Conservation (phyloP, 2,797 vertebrate genomes). For the Tangara arthus region DNA sequence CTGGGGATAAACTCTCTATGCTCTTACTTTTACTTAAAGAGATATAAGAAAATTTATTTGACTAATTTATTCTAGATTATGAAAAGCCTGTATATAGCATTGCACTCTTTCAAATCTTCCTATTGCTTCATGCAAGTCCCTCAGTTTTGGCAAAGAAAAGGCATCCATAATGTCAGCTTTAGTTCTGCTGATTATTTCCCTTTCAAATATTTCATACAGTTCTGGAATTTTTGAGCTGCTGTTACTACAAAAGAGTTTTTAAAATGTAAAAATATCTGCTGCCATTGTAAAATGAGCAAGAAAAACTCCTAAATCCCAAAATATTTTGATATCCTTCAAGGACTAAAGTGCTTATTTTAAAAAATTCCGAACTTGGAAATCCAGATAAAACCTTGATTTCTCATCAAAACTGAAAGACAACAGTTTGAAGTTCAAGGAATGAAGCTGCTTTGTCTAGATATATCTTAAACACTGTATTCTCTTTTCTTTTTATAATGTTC, state of each 20-base stretch:
- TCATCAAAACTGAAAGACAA: not conserved
- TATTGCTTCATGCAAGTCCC: rapidly evolving
- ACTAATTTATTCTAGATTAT: not conserved
- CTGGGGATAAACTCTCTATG: not conserved
- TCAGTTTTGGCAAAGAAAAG: not conserved
- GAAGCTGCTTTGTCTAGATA: not conserved
- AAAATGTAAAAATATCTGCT: not conserved
- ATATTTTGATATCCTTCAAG: not conserved
- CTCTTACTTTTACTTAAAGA: not conserved
- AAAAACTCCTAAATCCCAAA: not conserved
- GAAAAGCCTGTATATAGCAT: not conserved
- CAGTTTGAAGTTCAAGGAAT: not conserved
- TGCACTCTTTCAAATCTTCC: not conserved
- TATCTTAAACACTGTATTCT: not conserved
- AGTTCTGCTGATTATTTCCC: not conserved
- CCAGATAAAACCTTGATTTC: not conserved
- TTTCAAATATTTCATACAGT: not conserved
- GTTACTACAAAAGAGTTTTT: not conserved
- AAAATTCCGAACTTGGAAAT: not conserved
- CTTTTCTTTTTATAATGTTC: not conserved
- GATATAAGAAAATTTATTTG: not conserved
- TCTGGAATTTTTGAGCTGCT: not conserved
- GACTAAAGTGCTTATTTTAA: not conserved
- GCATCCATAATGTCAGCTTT: not conserved
- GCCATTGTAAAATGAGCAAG: not conserved